Evolutionary conservation across 2,888 invertebrate species (phyloP).

Genomic region (Pediacus dermestoides): DNA sequence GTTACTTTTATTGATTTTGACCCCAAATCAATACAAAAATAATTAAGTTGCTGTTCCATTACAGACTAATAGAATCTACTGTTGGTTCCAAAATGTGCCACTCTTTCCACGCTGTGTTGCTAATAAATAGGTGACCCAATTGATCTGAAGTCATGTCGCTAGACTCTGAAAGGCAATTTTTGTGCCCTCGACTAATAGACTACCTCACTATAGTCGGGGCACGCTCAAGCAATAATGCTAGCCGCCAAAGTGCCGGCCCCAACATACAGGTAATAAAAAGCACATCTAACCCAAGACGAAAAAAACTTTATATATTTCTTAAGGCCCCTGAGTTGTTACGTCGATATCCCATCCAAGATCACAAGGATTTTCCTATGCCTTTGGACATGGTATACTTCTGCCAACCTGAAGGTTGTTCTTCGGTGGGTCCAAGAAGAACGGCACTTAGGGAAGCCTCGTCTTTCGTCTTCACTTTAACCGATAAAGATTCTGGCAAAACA

Average conservation of each 20-base stretch:
- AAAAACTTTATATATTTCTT: slow-evolving; percentile 12
- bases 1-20: too few species aligned
- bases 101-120: not conserved
- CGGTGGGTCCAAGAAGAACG: slow-evolving; percentile 82
- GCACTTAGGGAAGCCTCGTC: slow-evolving; percentile 87
- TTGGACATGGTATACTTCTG: slow-evolving; percentile 99
- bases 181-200: slow-evolving; percentile 88
- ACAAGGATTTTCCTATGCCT: slow-evolving; percentile 95
- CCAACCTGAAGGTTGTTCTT: slow-evolving; percentile 97
- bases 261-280: slow-evolving; percentile 67
- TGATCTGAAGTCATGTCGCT: slow-evolving; percentile 42
- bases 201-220: slow-evolving; percentile 97
- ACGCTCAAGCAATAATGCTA: slow-evolving; percentile 63
- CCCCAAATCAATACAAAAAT: too few species aligned
- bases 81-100: slow-evolving; percentile 3
- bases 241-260: slow-evolving; percentile 65
- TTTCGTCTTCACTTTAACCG: slow-evolving; percentile 97
- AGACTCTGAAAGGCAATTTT: slow-evolving; percentile 72
- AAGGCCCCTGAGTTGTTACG: slow-evolving; percentile 91
- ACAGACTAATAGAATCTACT: too few species aligned
- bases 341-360: slow-evolving; percentile 93
- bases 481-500: slow-evolving; percentile 94
- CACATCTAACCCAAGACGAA: slow-evolving; percentile 1
- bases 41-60: too few species aligned
- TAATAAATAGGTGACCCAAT: slow-evolving; percentile 38